Percentiles rank a stretch among this genome's conserved stretches.
Evolutionary conservation across 1,140 invertebrate genomes (phyloP).

Genomic region (Panulirus ornatus): DNA sequence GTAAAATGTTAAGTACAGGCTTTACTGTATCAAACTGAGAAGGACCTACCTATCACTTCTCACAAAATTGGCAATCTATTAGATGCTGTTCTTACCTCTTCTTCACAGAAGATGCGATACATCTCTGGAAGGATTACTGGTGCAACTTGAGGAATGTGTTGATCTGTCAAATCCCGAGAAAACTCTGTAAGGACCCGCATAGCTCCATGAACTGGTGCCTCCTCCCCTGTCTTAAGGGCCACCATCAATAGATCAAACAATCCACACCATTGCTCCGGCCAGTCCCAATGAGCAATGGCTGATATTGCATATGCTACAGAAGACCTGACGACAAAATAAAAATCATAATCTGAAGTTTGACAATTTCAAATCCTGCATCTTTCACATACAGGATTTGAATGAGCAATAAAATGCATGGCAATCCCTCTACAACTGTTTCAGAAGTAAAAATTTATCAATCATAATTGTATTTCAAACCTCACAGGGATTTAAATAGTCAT

Average conservation of each 20-base stretch:
- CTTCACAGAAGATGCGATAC: constrained; percentile 85
- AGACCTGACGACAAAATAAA: constrained; percentile 76
- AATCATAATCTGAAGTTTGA: not conserved
- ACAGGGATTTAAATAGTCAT: no score
- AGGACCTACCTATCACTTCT: no score
- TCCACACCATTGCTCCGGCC: constrained; percentile 88
- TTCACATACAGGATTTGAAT: no score
- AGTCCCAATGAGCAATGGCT: constrained; percentile 88
- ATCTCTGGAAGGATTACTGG: constrained; percentile 88
- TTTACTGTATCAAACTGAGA: no score
- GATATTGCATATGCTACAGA: constrained; percentile 88
- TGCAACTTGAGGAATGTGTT: constrained; percentile 85
- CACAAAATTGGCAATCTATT: no score
- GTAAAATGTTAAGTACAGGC: no score
- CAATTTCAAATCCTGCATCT: not conserved
- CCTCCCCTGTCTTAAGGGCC: constrained; percentile 80
- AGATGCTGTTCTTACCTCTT: constrained; percentile 82
- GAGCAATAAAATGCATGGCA: no score
- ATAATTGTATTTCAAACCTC: no score
- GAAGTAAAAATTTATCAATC: no score
- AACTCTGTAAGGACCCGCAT: constrained; percentile 89
- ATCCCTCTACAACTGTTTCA: no score
- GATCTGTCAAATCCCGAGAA: constrained; percentile 85
- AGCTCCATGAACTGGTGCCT: constrained; percentile 85
- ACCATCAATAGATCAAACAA: constrained; percentile 86